Evolutionary conservation across 2,888 invertebrate genomes (phyloP).

Genomic region (Crocallis elinguaria): DNA sequence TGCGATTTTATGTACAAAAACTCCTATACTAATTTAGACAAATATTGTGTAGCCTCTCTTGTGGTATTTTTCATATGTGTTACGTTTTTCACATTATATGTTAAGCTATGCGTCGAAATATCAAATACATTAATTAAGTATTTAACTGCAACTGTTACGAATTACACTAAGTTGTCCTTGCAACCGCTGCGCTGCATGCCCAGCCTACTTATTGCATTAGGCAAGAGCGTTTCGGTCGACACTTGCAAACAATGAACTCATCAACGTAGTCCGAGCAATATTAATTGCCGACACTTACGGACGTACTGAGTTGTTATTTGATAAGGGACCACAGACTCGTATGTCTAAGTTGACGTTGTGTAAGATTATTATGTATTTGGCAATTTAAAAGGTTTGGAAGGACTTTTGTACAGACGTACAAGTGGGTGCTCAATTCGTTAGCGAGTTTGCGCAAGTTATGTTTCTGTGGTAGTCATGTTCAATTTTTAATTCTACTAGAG

Average conservation of each 20-base stretch:
- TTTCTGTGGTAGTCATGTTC: not conserved
- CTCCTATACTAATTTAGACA: no score
- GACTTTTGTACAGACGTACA: conserved; percentile 16
- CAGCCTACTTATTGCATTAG: conserved; percentile 55
- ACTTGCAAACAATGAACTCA: conserved; percentile 80
- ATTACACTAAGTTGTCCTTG: conserved; percentile 58
- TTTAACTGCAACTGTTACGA: conserved; percentile 9
- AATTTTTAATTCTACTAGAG: not conserved
- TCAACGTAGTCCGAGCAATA: conserved; percentile 63
- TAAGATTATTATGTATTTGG: conserved; percentile 36
- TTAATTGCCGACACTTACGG: conserved; percentile 64
- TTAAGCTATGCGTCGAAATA: not conserved
- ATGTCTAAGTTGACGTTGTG: conserved; percentile 29
- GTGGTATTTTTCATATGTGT: no score
- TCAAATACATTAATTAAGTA: conserved; percentile 1
- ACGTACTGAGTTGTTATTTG: conserved; percentile 50
- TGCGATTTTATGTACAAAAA: no score
- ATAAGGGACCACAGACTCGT: conserved; percentile 46
- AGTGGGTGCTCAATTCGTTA: conserved; percentile 18
- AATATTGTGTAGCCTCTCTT: no score
- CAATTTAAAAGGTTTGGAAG: conserved; percentile 33
- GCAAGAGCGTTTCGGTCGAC: conserved; percentile 69
- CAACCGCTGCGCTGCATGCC: conserved; percentile 47
- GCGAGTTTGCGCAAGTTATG: conserved; percentile 13
- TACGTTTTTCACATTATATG: no score